Evolutionary conservation across 2,113 vertebrate species (phyloP).

Genomic region (Neodontobutis hainanensis): DNA sequence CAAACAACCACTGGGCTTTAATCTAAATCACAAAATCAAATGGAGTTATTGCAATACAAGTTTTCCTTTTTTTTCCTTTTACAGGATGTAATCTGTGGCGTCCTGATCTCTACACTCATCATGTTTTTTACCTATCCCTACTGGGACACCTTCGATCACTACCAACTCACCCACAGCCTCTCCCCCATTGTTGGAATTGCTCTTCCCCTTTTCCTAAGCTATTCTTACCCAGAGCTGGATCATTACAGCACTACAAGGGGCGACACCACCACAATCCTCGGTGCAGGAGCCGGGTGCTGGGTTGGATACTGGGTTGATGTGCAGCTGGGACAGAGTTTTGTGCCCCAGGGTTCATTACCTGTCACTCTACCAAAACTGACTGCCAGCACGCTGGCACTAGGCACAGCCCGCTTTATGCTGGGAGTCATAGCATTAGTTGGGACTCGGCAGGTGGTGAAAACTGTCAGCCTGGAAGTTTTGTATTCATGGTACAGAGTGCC

Average conservation of each 20-base stretch:
- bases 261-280: slow-evolving; percentile 91
- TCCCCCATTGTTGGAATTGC: slow-evolving; percentile 80
- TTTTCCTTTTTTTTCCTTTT: slow-evolving; percentile 36
- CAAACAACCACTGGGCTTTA: too few species aligned
- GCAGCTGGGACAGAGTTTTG: slow-evolving; percentile 62
- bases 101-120: slow-evolving; percentile 79
- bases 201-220: slow-evolving; percentile 84
- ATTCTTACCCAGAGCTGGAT: slow-evolving; percentile 88
- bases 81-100: slow-evolving; percentile 91
- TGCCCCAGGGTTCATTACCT: slow-evolving; percentile 72
- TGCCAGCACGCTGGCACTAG: accelerated
- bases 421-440: slow-evolving; percentile 80
- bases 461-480: slow-evolving; percentile 74
- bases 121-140: slow-evolving; percentile 81
- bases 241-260: slow-evolving; percentile 90
- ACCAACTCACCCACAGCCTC: slow-evolving; percentile 82
- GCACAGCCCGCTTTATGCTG: slow-evolving; percentile 73
- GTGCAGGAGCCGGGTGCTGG: slow-evolving; percentile 80
- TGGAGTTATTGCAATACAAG: too few species aligned
- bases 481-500: slow-evolving; percentile 80
- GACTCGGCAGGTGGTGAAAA: slow-evolving; percentile 80
- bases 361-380: slow-evolving; percentile 71
- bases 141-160: slow-evolving; percentile 85
- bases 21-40: too few species aligned
- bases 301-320: slow-evolving; percentile 90